Percentiles rank a stretch among this genome's conserved stretches.
Conservation (phyloP, 2,113 vertebrate species). For the Scophthalmus maximus region DNA sequence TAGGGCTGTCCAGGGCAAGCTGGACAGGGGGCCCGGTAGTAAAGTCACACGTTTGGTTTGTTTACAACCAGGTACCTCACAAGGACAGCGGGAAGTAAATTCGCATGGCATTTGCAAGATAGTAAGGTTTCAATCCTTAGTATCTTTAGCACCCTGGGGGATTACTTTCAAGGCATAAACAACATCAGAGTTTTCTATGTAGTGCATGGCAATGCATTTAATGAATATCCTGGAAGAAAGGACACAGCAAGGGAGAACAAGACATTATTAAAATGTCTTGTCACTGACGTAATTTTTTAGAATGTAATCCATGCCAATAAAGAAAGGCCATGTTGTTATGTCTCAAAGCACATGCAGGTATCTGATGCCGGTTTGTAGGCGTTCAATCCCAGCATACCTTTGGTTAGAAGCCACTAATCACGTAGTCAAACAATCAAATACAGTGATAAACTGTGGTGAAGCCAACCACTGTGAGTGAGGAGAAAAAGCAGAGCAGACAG, state of each 20-base stretch:
- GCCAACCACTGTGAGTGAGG: constrained; percentile 84
- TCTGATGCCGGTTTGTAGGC: constrained; percentile 88
- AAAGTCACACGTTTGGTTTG: constrained; percentile 57
- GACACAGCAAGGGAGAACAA: constrained; percentile 30
- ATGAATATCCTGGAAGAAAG: constrained; percentile 27
- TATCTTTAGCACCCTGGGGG: constrained; percentile 93
- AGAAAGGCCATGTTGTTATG: constrained; percentile 85
- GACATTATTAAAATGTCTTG: constrained; percentile 55
- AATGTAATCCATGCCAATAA: constrained; percentile 89
- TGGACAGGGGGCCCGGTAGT: constrained; percentile 44
- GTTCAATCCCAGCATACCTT: constrained; percentile 94
- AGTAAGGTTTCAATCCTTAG: constrained; percentile 93
- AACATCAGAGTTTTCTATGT: constrained; percentile 74
- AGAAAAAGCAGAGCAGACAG: constrained; percentile 81
- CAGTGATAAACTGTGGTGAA: constrained; percentile 83
- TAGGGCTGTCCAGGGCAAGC: constrained; percentile 68
- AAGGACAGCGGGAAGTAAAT: constrained; percentile 86
- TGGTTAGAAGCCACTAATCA: constrained; percentile 85
- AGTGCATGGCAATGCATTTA: constrained; percentile 31
- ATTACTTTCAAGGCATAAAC: constrained; percentile 76
- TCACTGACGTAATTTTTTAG: constrained; percentile 15
- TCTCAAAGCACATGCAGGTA: constrained; percentile 90
- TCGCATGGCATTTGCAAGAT: constrained; percentile 89
- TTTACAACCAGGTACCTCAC: constrained; percentile 83
- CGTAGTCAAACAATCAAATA: constrained; percentile 81